phyloP scores from a whole-genome alignment of 2,797 vertebrate genomes.

The Lagocephalus sceleratus region DNA sequence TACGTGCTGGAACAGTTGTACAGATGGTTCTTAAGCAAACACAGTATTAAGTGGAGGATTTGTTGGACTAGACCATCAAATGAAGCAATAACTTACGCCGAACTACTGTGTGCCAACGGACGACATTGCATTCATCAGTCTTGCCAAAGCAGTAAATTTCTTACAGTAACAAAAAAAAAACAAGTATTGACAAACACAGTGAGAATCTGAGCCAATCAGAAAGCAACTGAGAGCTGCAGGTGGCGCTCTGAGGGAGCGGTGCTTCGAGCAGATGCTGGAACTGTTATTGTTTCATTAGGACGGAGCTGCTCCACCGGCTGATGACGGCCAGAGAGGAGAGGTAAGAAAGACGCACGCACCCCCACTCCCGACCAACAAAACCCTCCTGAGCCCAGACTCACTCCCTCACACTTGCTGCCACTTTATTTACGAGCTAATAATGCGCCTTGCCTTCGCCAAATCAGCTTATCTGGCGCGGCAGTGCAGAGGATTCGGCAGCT shows the following conservation, averaged over 20 bases:
- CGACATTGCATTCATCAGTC: constrained; percentile 10
- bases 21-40: no score
- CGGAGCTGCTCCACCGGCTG: constrained; percentile 34
- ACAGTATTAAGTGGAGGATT: no score
- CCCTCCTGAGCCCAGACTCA: constrained; percentile 43
- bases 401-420: constrained; percentile 22
- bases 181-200: constrained; percentile 9
- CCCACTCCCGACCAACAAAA: constrained; percentile 28
- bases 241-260: constrained; percentile 56
- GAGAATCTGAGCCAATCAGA: constrained; percentile 9
- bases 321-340: constrained; percentile 11
- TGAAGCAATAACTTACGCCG: background rate
- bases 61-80: background rate
- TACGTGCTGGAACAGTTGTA: no score
- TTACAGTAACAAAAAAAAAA: constrained; percentile 19
- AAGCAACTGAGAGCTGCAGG: constrained; percentile 21
- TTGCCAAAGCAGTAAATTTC: constrained; percentile 4
- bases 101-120: background rate
- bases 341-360: constrained; percentile 47
- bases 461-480: constrained; percentile 47
- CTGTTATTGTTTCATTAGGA: constrained; percentile 69
- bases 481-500: constrained; percentile 50
- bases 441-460: constrained; percentile 55
- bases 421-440: constrained; percentile 71
- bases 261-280: constrained; percentile 45